These are phyloP conservation scores for Synanthedon andrenaeformis DNA, from an alignment of 2,888 invertebrate genomes.

Conservation along the genomic window DNA sequence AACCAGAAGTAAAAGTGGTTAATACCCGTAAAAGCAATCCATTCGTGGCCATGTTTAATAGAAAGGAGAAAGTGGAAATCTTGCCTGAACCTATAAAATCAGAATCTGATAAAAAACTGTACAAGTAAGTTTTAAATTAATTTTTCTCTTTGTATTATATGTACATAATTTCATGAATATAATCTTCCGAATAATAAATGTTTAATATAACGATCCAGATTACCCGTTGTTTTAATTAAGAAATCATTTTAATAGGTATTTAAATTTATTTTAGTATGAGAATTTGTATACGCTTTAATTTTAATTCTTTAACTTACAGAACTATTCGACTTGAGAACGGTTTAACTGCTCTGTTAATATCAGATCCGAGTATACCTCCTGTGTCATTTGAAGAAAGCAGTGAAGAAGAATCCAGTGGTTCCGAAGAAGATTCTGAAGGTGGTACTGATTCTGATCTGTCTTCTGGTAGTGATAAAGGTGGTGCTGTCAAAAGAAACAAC, in stretches of 20 bases:
- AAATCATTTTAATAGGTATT: no score
- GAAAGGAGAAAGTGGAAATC: conserved; percentile 53
- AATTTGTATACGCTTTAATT: no score
- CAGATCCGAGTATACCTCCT: conserved; percentile 64
- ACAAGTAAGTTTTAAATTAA: conserved; percentile 67
- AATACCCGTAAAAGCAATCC: conserved; percentile 24
- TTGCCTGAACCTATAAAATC: conserved; percentile 77
- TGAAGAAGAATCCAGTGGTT: conserved; percentile 38
- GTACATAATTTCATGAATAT: no score
- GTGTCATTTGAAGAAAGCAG: conserved; percentile 31
- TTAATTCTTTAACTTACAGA: conserved; percentile 35
- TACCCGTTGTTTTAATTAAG: no score
- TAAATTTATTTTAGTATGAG: no score
- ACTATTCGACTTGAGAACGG: conserved; percentile 78
- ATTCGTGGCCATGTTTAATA: conserved; percentile 22
- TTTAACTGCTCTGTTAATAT: conserved; percentile 77
- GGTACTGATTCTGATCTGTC: conserved; percentile 48
- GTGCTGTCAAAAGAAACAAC: conserved; percentile 23
- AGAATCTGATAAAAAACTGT: conserved; percentile 80
- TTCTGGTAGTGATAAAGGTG: conserved; percentile 43
- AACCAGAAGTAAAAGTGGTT: conserved; percentile 44
- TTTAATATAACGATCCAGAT: no score
- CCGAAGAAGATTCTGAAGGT: conserved; percentile 53
- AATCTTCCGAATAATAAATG: no score
- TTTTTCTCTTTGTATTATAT: no score